These are phyloP conservation scores for Desoria tigrina DNA, from an alignment of 2,888 invertebrate species.

Conservation along the genomic window DNA sequence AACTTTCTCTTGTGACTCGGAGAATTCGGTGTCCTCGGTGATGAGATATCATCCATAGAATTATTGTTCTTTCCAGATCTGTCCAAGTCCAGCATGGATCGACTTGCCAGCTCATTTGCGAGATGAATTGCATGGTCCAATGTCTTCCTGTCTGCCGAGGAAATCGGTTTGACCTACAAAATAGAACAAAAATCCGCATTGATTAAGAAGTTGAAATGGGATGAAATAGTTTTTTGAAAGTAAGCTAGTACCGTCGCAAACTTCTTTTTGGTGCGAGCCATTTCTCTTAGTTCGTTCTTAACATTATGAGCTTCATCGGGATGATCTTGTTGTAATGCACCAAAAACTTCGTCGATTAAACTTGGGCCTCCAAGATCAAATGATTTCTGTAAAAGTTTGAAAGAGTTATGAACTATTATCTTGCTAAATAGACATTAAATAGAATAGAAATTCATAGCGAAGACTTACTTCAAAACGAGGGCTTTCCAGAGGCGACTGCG, in stretches of 20 bases:
- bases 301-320: slow-evolving; percentile 66
- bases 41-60: slow-evolving; percentile 53
- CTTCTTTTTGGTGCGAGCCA: slow-evolving; percentile 62
- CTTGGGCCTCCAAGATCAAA: slow-evolving; percentile 81
- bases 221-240: neutral
- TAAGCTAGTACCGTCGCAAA: slow-evolving; percentile 59
- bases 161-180: slow-evolving; percentile 80
- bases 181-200: neutral
- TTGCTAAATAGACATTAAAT: neutral
- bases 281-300: slow-evolving; percentile 70
- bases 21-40: slow-evolving; percentile 64
- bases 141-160: slow-evolving; percentile 86
- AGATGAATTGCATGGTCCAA: slow-evolving; percentile 89
- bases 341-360: slow-evolving; percentile 84
- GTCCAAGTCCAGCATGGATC: slow-evolving; percentile 61
- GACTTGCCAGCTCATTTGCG: slow-evolving; percentile 84
- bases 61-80: slow-evolving; percentile 52
- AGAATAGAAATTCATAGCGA: neutral
- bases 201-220: neutral
- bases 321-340: slow-evolving; percentile 58
- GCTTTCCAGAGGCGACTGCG: slow-evolving; percentile 57
- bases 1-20: slow-evolving; percentile 75
- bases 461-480: slow-evolving; percentile 58
- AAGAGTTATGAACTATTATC: neutral
- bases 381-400: slow-evolving; percentile 54